A percentile compares a stretch with the other conserved stretches of the same genome.
phyloP scores from a whole-genome alignment of 2,113 vertebrate genomes.

The Colossoma macropomum region DNA sequence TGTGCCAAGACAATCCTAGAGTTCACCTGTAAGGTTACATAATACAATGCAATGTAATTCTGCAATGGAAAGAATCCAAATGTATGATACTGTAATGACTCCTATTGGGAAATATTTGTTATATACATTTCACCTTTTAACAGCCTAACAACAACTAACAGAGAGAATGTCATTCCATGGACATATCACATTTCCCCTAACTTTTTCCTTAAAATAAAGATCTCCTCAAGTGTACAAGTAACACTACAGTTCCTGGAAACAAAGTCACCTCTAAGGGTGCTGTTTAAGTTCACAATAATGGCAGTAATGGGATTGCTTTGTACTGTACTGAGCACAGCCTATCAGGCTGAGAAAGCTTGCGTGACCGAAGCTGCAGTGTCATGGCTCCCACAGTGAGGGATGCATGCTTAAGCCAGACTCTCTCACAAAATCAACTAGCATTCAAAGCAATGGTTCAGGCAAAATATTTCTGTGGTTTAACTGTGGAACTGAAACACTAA shows the following conservation, averaged over 20 bases:
- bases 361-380: not conserved
- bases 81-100: not conserved
- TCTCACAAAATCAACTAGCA: not conserved
- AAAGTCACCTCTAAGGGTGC: not conserved
- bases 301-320: not conserved
- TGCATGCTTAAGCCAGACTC: not conserved
- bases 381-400: not conserved
- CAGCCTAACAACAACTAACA: no score
- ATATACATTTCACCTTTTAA: not conserved
- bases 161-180: not conserved
- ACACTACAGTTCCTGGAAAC: not conserved
- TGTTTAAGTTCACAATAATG: not conserved
- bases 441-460: no score
- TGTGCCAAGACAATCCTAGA: not conserved
- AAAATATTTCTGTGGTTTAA: no score
- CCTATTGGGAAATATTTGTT: not conserved
- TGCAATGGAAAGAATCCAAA: not conserved
- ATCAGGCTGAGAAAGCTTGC: not conserved
- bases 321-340: not conserved
- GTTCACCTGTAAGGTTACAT: not conserved
- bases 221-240: not conserved
- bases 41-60: not conserved
- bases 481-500: no score
- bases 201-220: not conserved
- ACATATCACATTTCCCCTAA: not conserved